These are phyloP conservation scores for Dryocosmus kuriphilus DNA, from an alignment of 2,888 invertebrate species.

Conservation along the genomic window DNA sequence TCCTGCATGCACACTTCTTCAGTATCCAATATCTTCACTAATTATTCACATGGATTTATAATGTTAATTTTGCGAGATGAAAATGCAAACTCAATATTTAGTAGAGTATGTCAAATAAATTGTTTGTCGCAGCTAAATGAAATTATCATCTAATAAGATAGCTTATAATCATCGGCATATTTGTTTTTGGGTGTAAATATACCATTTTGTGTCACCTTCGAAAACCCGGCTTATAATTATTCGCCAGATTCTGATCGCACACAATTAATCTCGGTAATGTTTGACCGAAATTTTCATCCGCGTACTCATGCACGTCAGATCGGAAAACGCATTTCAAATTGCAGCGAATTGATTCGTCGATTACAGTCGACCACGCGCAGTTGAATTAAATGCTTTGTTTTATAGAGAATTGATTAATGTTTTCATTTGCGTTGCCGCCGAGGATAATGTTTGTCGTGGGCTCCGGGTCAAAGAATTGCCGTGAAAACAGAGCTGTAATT, in stretches of 20 bases:
- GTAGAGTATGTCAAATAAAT: too few species aligned
- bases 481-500: slow-evolving; percentile 10
- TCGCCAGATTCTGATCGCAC: slow-evolving; percentile 28
- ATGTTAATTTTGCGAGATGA: too few species aligned
- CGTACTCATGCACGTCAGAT: slow-evolving; percentile 32
- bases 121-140: too few species aligned
- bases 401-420: slow-evolving; percentile 39
- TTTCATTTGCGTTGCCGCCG: slow-evolving; percentile 23
- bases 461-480: slow-evolving; percentile 6
- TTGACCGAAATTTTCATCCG: slow-evolving; percentile 34
- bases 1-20: too few species aligned
- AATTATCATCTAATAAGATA: too few species aligned
- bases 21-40: too few species aligned
- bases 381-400: slow-evolving; percentile 34
- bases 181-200: not conserved
- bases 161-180: too few species aligned
- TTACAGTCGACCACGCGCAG: slow-evolving; percentile 36
- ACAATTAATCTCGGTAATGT: slow-evolving; percentile 37
- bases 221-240: slow-evolving; percentile 18
- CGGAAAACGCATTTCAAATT: slow-evolving; percentile 29
- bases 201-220: not conserved
- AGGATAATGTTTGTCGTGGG: slow-evolving; percentile 36
- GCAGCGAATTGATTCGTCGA: slow-evolving; percentile 35
- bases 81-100: too few species aligned
- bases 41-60: too few species aligned